Evolutionary conservation across 1,140 invertebrate species (phyloP).

Genomic region (Pantala flavescens): DNA sequence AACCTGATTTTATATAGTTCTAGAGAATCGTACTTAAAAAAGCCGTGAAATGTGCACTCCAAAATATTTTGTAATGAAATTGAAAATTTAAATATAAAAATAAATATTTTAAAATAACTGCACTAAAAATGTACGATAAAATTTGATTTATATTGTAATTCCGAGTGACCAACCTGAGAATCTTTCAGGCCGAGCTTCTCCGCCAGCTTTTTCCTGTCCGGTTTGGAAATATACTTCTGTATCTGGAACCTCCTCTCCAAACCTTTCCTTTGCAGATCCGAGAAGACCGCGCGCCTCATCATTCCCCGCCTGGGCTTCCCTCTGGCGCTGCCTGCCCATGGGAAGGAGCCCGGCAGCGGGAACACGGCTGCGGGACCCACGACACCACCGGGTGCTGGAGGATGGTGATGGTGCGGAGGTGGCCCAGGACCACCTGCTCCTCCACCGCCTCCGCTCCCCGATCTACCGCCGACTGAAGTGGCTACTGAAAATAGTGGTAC

Average conservation of each 20-base stretch:
- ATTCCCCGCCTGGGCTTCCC: slow-evolving; percentile 83
- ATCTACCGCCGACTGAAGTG: slow-evolving; percentile 26
- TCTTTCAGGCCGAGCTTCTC: slow-evolving; percentile 92
- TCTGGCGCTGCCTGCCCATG: slow-evolving; percentile 64
- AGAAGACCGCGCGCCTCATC: slow-evolving; percentile 87
- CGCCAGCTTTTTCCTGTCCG: slow-evolving; percentile 89
- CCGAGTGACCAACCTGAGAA: slow-evolving; percentile 59
- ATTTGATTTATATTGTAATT: too few relatives aligned
- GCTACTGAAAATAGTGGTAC: slow-evolving; percentile 20
- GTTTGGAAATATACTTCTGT: slow-evolving; percentile 98
- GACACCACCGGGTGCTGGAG: not conserved
- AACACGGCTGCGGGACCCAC: slow-evolving; percentile 39
- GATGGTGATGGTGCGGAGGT: not conserved
- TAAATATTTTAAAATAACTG: too few relatives aligned
- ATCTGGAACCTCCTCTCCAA: slow-evolving; percentile 89
- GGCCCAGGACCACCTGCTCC: slow-evolving; percentile 31
- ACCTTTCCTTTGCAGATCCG: slow-evolving; percentile 85
- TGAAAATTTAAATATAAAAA: too few relatives aligned
- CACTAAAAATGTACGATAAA: too few relatives aligned
- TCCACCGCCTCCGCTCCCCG: slow-evolving; percentile 30
- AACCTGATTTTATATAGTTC: too few relatives aligned
- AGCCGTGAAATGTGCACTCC: too few relatives aligned
- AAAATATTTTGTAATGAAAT: too few relatives aligned
- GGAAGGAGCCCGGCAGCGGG: slow-evolving; percentile 57
- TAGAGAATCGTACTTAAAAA: too few relatives aligned